Percentiles rank a stretch among this genome's conserved stretches.
Conservation (phyloP, 2,113 vertebrate genomes). For the Oenanthe oenanthe region DNA sequence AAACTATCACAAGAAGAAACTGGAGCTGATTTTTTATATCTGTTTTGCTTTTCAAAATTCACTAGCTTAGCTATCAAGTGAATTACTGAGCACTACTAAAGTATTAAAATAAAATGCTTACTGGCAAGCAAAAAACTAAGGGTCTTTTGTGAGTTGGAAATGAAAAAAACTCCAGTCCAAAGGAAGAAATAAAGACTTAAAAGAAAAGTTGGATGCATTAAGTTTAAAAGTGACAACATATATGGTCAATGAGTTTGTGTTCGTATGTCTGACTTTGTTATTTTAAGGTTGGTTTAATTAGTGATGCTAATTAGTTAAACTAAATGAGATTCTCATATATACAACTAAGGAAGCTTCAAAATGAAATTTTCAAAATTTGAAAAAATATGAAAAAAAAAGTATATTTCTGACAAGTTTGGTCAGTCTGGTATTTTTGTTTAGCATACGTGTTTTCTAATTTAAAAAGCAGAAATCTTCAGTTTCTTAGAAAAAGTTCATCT, state of each 20-base stretch:
- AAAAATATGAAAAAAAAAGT: not conserved
- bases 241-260: not conserved
- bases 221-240: not conserved
- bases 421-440: not conserved
- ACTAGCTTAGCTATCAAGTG: not conserved
- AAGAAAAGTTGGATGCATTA: not conserved
- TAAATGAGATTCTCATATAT: not conserved
- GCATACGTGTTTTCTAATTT: not conserved
- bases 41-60: not conserved
- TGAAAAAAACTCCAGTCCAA: not conserved
- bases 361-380: not conserved
- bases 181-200: not conserved
- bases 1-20: constrained; percentile 12
- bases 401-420: not conserved
- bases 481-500: not conserved
- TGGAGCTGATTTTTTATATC: not conserved
- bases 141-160: not conserved
- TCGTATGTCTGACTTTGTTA: not conserved
- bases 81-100: not conserved
- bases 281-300: not conserved
- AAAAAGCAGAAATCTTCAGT: not conserved
- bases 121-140: not conserved
- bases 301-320: not conserved
- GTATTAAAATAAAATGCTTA: not conserved
- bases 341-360: not conserved